Evolutionary conservation across 2,113 vertebrate species (phyloP).

Genomic region (Tapirus terrestris): DNA sequence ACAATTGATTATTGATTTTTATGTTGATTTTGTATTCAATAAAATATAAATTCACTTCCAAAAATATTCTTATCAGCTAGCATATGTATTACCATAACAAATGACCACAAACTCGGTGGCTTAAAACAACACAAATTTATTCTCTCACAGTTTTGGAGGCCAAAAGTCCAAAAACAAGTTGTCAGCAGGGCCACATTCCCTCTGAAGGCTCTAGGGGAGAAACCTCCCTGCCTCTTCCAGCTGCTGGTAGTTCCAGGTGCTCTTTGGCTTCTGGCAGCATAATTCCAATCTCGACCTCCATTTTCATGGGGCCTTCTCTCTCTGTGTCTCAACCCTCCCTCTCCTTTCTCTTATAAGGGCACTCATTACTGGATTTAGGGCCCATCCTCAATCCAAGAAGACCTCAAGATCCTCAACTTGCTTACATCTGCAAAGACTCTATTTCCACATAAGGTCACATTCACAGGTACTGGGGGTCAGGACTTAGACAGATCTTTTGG

Average conservation of each 20-base stretch:
- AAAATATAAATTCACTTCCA: constrained; percentile 21
- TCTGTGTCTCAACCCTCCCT: neutral
- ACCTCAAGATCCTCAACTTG: neutral
- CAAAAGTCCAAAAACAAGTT: neutral
- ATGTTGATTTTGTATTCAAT: neutral
- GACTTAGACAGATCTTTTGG: neutral
- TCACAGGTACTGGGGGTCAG: neutral
- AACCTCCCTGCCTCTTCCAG: too few relatives aligned
- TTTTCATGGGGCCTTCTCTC: neutral
- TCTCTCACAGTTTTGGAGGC: neutral
- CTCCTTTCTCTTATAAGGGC: neutral
- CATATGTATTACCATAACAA: neutral
- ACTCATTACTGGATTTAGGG: neutral
- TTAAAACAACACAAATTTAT: neutral
- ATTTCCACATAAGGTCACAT: neutral
- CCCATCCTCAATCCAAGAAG: neutral
- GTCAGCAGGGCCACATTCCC: neutral
- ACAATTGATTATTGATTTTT: neutral
- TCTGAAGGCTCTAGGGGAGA: neutral
- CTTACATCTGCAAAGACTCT: neutral
- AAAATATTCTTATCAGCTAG: neutral
- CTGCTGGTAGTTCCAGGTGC: neutral
- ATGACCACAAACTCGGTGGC: neutral
- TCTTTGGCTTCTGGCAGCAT: neutral
- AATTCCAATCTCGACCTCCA: neutral